phyloP scores from a whole-genome alignment of 2,888 invertebrate species.

The Girardia tigrina region DNA sequence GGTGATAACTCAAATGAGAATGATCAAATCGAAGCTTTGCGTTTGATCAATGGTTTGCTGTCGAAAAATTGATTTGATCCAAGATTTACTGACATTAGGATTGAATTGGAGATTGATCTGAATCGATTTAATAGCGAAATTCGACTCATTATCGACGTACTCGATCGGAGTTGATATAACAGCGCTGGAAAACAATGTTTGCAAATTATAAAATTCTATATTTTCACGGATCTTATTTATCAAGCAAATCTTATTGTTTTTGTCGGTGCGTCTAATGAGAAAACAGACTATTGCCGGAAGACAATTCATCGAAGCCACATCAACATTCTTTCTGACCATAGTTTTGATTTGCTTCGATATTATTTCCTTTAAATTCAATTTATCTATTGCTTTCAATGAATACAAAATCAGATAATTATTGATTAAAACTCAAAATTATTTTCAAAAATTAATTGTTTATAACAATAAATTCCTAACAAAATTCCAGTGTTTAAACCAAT shows the following conservation, averaged over 20 bases:
- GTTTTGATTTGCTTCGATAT: background rate
- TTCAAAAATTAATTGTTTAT: no score
- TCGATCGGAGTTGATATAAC: background rate
- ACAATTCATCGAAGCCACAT: background rate
- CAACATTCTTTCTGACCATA: background rate
- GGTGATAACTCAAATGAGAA: no score
- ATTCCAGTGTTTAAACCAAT: no score
- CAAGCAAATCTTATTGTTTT: background rate
- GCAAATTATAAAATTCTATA: conserved; percentile 1
- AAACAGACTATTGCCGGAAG: background rate
- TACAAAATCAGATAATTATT: background rate
- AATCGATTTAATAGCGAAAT: background rate
- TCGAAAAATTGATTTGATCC: background rate
- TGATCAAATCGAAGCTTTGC: background rate
- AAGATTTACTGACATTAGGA: background rate
- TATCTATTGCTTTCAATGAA: background rate
- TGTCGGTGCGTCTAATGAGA: background rate
- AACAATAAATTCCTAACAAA: no score
- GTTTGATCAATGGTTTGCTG: background rate
- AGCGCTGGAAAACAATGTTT: background rate
- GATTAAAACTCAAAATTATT: background rate
- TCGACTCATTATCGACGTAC: background rate
- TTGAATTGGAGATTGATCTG: conserved; percentile 18
- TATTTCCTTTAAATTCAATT: background rate
- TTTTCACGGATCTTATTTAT: background rate